Base-by-base conservation (phyloP, 2,113 vertebrate species). In the Callopanchax toddi region DNA sequence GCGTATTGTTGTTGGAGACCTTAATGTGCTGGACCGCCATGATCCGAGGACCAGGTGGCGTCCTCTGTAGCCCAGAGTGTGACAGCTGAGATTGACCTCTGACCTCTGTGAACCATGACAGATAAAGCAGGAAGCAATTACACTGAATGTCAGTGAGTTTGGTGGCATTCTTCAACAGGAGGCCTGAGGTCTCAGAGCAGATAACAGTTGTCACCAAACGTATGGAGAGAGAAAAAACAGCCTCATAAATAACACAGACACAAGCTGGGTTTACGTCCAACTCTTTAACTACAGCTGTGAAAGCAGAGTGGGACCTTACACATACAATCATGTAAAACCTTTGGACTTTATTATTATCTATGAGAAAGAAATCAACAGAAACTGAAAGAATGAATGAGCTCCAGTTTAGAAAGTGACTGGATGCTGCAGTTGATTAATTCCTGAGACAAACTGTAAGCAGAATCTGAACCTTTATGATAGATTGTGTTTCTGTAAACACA, bases 51-150 rank as follows among this genome's bases (percentile, higher is more conserved):
- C 72, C 74, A 80, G 65, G 76, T 80, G 80, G 67, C 13, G 11
- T 52, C 40, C 40, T 26, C 40, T 53, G 21, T 23, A 52, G 50
- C 42, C 42, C 49, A 11, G 56, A 68, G 63, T 34, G 55, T 56
- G 67, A 82, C 76, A 80, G 76, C 76, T 78, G 82, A 79, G 67
- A 62, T 16, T 65, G 81, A 78, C 64, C 65, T 59, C 59, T 74
- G 66, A 81, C 74, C 76, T 42, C 45, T 11, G 6, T 5, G 62
- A 79, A 64, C 73, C 59, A 17, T 36, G 61, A 71, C 60, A 51
- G 71, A 75, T 80, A 60, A 78, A 80, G 74, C 64, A 78, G 66
- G 80, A 83, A 83, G 68, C 73, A 78, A 74, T 86, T 71, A 80
- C 59, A 53, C 57, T 21, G 26, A 62, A 54, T 40, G 65, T 73